Evolutionary conservation across 2,888 invertebrate genomes (phyloP).

Genomic region (Tinea pellionella): DNA sequence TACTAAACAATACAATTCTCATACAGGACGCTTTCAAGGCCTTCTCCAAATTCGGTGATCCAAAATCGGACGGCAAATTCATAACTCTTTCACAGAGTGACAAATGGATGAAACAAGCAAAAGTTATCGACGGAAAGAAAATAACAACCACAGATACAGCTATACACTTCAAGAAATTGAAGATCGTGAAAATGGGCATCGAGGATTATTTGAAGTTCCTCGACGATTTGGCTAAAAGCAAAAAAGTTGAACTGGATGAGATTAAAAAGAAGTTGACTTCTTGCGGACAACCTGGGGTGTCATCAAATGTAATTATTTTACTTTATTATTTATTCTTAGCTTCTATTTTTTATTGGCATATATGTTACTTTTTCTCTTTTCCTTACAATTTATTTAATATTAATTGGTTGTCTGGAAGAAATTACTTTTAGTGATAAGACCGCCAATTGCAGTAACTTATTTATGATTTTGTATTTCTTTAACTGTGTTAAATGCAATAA

Average conservation of each 20-base stretch:
- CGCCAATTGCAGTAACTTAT: too few relatives aligned
- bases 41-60: conserved; percentile 89
- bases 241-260: conserved; percentile 81
- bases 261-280: conserved; percentile 83
- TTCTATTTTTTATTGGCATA: neutral
- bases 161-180: conserved; percentile 89
- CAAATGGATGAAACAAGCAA: conserved; percentile 95
- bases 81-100: conserved; percentile 92
- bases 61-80: conserved; percentile 85
- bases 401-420: too few relatives aligned
- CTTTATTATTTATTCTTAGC: neutral
- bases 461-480: too few relatives aligned
- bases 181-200: conserved; percentile 79
- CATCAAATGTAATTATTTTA: conserved; percentile 45
- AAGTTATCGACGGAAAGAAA: conserved; percentile 81
- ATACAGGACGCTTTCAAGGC: conserved; percentile 77
- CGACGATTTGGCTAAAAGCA: conserved; percentile 86
- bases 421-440: too few relatives aligned
- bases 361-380: too few relatives aligned
- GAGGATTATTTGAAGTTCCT: conserved; percentile 87
- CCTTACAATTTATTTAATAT: too few relatives aligned
- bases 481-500: too few relatives aligned
- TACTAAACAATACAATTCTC: neutral
- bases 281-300: conserved; percentile 81
- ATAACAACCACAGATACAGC: conserved; percentile 92